Evolutionary conservation across 2,888 invertebrate species (phyloP), one percentile per base, ranked within the genome.

Genomic region (Eristalis arbustorum): DNA sequence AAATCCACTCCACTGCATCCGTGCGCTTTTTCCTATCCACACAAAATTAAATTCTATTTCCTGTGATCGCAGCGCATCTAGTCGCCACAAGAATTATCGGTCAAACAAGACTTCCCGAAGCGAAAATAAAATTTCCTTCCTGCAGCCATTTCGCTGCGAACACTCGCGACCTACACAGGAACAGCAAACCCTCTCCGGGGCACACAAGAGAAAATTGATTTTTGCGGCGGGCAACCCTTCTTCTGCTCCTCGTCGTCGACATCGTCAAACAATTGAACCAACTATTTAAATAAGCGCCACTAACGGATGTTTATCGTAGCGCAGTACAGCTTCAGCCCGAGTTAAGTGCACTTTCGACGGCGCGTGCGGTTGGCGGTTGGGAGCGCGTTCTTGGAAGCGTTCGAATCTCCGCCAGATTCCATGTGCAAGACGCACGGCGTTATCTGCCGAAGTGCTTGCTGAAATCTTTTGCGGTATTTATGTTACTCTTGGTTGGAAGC

Each of bases 251-350:
- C 62, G 22, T 73, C 62, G 61, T 31, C 63, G 66, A 63, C 42
- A 49, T 73, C 49, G 69, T 75, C 63, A 62, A 75, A 77, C 67
- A 85, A 77, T 76, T 82, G 77, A 82, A 79, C 78, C 78, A 75
- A 87, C 83, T 83, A 83, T 87, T 87, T 87, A 79, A 87, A 87
- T 87, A 87, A 87, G 87, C 78, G 57, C 72, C 83, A 78, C 83
- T 87, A 78, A 87, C 82, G 74, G 78, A 78, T 87, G 87, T 87
- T 87, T 83, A 78, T 78, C 83, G 63, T 82, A 87, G 82, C 62
- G 63, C 68, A 76, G 72, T 77, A 57, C 76, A 73, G 25, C 25
- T 49, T 49, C 49, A 49, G 49, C 71, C 57, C 49, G 42, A 78
- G 61, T 71, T 34, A n/a, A 87, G 87, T 87, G 83, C 83, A 87